Evolutionary conservation across 2,113 vertebrate species (phyloP).

Genomic region (Aix galericulata): DNA sequence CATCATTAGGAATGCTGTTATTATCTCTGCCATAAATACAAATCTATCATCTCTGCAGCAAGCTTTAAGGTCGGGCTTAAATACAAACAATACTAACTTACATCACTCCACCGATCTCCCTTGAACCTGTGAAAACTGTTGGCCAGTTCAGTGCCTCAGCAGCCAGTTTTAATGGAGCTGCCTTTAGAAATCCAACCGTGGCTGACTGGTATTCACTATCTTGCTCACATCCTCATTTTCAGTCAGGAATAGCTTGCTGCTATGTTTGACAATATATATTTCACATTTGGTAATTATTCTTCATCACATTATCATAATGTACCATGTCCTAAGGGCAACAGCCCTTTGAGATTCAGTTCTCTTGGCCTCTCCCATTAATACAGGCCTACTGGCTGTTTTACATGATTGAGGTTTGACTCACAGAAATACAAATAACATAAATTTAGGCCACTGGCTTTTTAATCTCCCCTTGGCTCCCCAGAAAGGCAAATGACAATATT

Average conservation of each 20-base stretch:
- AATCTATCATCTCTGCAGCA: neutral
- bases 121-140: neutral
- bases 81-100: neutral
- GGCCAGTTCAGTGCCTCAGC: neutral
- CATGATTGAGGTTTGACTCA: slow-evolving; percentile 56
- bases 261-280: slow-evolving; percentile 60
- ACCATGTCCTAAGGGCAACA: slow-evolving; percentile 58
- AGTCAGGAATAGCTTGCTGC: slow-evolving; percentile 33
- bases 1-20: neutral
- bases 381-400: slow-evolving; percentile 65
- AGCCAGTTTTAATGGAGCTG: neutral
- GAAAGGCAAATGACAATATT: slow-evolving; percentile 61
- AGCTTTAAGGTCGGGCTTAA: neutral
- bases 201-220: neutral
- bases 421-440: slow-evolving; percentile 71
- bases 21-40: neutral
- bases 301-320: slow-evolving; percentile 71
- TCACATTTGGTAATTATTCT: slow-evolving; percentile 70
- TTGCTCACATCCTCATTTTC: slow-evolving; percentile 42
- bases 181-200: neutral
- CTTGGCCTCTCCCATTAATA: slow-evolving; percentile 68
- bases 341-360: slow-evolving; percentile 61
- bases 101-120: neutral
- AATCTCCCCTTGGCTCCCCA: slow-evolving; percentile 49
- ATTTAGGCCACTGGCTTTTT: slow-evolving; percentile 66